Percentiles rank a stretch among this genome's conserved stretches.
Evolutionary conservation across 2,888 invertebrate genomes (phyloP).

Genomic region (Electrophaes corylata): DNA sequence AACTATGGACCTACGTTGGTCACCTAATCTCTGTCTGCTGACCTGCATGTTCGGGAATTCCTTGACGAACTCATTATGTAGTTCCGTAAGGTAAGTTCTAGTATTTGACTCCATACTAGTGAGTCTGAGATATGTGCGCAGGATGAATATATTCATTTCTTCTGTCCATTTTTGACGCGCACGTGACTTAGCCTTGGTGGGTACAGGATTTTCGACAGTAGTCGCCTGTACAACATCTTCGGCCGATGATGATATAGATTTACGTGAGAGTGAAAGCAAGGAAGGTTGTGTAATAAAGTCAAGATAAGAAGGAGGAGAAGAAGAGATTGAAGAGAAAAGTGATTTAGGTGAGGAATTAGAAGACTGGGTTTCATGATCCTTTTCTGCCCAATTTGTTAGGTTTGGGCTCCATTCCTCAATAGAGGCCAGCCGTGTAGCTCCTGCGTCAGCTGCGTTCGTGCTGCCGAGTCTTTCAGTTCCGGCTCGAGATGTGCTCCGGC

Average conservation of each 20-base stretch:
- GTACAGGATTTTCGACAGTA: background rate
- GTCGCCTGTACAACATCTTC: conserved; percentile 6
- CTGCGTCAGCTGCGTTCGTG: background rate
- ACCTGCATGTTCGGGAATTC: conserved; percentile 12
- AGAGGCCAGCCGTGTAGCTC: background rate
- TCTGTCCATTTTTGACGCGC: conserved; percentile 7
- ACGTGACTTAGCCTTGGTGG: conserved; percentile 1
- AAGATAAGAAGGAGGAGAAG: conserved; percentile 6
- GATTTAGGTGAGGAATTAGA: conserved; percentile 4
- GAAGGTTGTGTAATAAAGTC: background rate
- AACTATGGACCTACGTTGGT: conserved; percentile 21
- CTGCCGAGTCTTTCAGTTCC: background rate
- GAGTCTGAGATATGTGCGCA: conserved; percentile 21
- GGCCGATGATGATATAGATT: background rate
- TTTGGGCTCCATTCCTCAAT: conserved; percentile 9
- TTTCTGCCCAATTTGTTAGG: background rate
- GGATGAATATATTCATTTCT: conserved; percentile 27
- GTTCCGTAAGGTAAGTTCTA: conserved; percentile 14
- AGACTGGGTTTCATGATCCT: conserved; percentile 1
- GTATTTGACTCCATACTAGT: conserved; percentile 19
- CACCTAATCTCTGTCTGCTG: conserved; percentile 22
- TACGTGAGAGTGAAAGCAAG: background rate
- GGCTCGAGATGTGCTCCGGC: background rate
- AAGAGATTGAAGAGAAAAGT: conserved; percentile 4
- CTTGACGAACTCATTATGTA: conserved; percentile 10